A percentile compares a stretch with the other conserved stretches of the same genome.
These are phyloP conservation scores for Scaptomyza graminum DNA, from an alignment of 1,140 invertebrate genomes.

Conservation along the genomic window DNA sequence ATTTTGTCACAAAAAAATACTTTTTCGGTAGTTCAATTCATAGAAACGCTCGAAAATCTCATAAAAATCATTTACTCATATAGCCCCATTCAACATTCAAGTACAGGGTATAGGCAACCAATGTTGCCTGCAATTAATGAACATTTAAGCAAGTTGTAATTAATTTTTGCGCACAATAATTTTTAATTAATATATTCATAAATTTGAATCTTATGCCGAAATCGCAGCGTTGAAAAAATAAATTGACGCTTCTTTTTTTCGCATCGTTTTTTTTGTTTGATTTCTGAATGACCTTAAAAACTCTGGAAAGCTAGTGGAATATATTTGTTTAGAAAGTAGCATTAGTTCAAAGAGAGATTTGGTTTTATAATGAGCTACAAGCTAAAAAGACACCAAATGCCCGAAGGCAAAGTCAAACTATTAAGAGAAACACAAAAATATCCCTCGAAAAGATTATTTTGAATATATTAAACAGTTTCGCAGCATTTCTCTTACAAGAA, in stretches of 20 bases:
- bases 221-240: neutral
- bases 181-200: constrained; percentile 11
- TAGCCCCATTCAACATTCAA: neutral
- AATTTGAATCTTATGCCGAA: constrained; percentile 2
- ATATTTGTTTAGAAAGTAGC: constrained; percentile 20
- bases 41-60: no score
- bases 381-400: constrained; percentile 8
- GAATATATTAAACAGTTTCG: no score
- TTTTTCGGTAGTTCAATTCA: no score
- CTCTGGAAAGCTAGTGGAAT: constrained; percentile 1
- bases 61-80: neutral
- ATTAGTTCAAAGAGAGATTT: constrained; percentile 17
- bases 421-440: neutral
- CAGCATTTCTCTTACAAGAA: no score
- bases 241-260: no score
- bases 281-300: constrained; percentile 4
- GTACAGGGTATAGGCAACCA: constrained; percentile 5
- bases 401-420: neutral
- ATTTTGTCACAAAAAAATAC: no score
- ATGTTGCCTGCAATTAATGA: constrained; percentile 1
- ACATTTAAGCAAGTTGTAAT: constrained; percentile 6
- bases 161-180: neutral
- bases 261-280: no score
- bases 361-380: constrained; percentile 4
- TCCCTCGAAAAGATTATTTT: no score